Percentiles rank a stretch among this genome's conserved stretches.
These are phyloP conservation scores for Scopus umbretta DNA, from an alignment of 2,113 vertebrate species.

Conservation along the genomic window DNA sequence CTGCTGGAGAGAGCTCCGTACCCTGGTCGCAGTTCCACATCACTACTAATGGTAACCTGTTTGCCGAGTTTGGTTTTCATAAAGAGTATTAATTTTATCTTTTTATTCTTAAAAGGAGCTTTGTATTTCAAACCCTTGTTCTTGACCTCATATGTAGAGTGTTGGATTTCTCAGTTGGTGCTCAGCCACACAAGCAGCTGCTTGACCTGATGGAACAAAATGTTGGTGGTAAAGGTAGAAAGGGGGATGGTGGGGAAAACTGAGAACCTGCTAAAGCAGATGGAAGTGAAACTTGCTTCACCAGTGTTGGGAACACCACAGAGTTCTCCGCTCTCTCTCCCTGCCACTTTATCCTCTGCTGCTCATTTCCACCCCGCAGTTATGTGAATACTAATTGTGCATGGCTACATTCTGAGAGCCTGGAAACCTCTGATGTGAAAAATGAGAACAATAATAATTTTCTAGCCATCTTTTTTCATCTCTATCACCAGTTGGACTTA, in stretches of 20 bases:
- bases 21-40: accelerated
- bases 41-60: not conserved
- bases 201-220: not conserved
- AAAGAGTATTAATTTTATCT: not conserved
- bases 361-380: not conserved
- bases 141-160: accelerated
- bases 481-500: not conserved
- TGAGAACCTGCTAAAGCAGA: not conserved
- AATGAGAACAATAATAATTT: not conserved
- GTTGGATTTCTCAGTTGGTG: accelerated
- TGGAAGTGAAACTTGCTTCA: not conserved
- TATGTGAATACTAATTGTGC: not conserved
- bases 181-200: not conserved
- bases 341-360: not conserved
- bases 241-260: not conserved
- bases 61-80: not conserved
- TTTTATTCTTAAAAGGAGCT: not conserved
- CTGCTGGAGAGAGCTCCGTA: not conserved
- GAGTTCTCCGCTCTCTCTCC: not conserved
- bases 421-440: not conserved
- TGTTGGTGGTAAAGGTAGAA: not conserved
- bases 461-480: not conserved
- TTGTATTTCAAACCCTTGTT: not conserved
- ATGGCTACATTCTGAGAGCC: not conserved
- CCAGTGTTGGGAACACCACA: not conserved